phyloP scores from a whole-genome alignment of 2,113 vertebrate species.

The Otocyon megalotis region DNA sequence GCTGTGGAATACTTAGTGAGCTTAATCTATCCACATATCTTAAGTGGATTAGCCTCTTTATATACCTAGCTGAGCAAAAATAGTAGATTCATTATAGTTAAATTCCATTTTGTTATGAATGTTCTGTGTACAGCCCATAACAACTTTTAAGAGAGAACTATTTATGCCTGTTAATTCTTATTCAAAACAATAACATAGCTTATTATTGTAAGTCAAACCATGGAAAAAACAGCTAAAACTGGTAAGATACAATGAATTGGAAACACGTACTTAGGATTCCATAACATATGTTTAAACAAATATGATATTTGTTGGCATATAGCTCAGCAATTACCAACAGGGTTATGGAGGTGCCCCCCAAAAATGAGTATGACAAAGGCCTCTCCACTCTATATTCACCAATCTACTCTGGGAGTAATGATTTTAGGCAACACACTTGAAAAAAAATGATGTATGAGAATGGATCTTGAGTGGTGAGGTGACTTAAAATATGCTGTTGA shows the following conservation, averaged over 20 bases:
- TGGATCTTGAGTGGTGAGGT: neutral
- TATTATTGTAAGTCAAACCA: neutral
- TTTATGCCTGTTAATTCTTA: neutral
- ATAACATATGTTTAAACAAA: neutral
- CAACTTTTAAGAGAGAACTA: slow-evolving; percentile 19
- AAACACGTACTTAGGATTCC: neutral
- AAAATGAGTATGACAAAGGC: neutral
- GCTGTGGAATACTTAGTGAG: neutral
- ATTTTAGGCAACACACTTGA: neutral
- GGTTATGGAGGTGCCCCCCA: neutral
- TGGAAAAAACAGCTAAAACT: neutral
- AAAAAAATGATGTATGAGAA: neutral
- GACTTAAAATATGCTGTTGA: neutral
- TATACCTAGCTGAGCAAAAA: neutral
- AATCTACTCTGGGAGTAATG: neutral
- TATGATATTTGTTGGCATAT: neutral
- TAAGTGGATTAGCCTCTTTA: neutral
- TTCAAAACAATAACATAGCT: neutral
- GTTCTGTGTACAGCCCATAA: neutral
- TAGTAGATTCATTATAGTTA: neutral
- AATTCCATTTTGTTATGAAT: slow-evolving; percentile 44
- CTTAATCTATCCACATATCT: neutral
- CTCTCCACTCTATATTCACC: neutral
- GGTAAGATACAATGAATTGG: neutral
- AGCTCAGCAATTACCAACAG: neutral